These are phyloP conservation scores for Meles meles DNA, from an alignment of 2,113 vertebrate species.

Conservation along the genomic window DNA sequence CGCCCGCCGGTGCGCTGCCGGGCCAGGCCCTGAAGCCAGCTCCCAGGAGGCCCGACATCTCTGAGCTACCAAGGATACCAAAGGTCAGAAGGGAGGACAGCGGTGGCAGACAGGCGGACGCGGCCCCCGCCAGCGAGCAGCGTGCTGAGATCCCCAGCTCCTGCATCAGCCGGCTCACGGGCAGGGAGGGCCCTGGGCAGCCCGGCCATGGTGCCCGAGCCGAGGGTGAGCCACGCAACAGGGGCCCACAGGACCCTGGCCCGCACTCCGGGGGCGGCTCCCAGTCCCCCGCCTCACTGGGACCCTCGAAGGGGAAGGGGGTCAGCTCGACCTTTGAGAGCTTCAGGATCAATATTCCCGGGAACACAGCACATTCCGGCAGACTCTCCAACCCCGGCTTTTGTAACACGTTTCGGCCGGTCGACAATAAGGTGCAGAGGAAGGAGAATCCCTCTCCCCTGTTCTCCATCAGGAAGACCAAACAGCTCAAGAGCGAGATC, in stretches of 20 bases:
- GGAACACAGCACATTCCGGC: slow-evolving; percentile 87
- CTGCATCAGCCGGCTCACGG: slow-evolving; percentile 88
- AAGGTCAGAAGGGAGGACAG: slow-evolving; percentile 88
- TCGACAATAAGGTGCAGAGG: slow-evolving; percentile 82
- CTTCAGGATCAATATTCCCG: slow-evolving; percentile 92
- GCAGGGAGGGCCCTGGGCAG: slow-evolving; percentile 81
- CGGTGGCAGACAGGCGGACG: slow-evolving; percentile 42
- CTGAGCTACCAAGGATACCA: slow-evolving; percentile 94
- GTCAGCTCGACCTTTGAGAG: slow-evolving; percentile 85
- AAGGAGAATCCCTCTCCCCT: slow-evolving; percentile 75
- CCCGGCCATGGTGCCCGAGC: slow-evolving; percentile 52
- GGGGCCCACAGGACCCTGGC: slow-evolving; percentile 75
- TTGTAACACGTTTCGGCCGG: slow-evolving; percentile 80
- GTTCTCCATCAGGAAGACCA: slow-evolving; percentile 79
- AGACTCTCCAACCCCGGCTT: slow-evolving; percentile 81
- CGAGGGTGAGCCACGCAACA: slow-evolving; percentile 78
- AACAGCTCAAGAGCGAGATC: slow-evolving; percentile 86
- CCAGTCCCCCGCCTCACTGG: slow-evolving; percentile 13
- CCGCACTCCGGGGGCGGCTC: background rate
- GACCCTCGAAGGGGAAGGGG: slow-evolving; percentile 72
- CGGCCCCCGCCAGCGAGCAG: slow-evolving; percentile 50
- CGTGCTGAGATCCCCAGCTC: slow-evolving; percentile 81
- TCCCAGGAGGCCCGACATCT: slow-evolving; percentile 85
- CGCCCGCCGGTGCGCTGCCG: slow-evolving; percentile 59
- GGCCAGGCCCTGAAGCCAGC: slow-evolving; percentile 81